Base-by-base conservation (phyloP, 2,888 invertebrate species). In the Ennomos fuscantarius region DNA sequence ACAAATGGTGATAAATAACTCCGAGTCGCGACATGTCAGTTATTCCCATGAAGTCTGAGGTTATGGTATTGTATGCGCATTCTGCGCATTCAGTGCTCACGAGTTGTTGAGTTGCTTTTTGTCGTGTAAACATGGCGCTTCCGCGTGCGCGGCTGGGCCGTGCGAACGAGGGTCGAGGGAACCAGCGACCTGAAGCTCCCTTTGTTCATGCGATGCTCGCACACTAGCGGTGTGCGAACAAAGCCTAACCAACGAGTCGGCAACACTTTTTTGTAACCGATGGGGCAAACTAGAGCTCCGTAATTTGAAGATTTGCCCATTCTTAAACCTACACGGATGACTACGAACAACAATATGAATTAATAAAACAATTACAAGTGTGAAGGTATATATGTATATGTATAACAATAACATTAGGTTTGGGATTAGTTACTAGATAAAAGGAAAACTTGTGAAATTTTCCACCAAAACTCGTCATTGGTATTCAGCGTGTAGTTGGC, bases 101-200 rank as follows among this genome's bases (percentile, higher is more conserved):
- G n/a, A n/a, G n/a, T n/a, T n/a, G 74, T 66, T 69, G 71, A 65
- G 73, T 69, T 72, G 67, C 77, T 84, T 83, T 87, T 87, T 86
- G 80, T 77, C 74, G 79, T 75, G 80, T 82, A 83, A 82, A 86
- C 82, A 81, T 66, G 72, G 69, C 80, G 78, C 81, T 87, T 88
- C 88, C 88, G 87, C 81, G 79, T 78, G 72, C 68, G 75, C 46
- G 53, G 52, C 68, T 68, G 74, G 79, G 79, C 80, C 89, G 89
- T 90, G 89, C 82, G 89, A 90, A 89, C 82, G 81, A 80, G 86
- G 86, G 86, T 82, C 84, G 83, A 82, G 82, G 79, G 82, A 86
- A 82, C 75, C 73, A 70, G 66, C 81, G 81, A 84, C 81, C 82
- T 83, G 80, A 76, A 78, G 77, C 72, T 85, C 83, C 83, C 85